Evolutionary conservation across 1,140 invertebrate species (phyloP).

Genomic region (Orchestia grillus): DNA sequence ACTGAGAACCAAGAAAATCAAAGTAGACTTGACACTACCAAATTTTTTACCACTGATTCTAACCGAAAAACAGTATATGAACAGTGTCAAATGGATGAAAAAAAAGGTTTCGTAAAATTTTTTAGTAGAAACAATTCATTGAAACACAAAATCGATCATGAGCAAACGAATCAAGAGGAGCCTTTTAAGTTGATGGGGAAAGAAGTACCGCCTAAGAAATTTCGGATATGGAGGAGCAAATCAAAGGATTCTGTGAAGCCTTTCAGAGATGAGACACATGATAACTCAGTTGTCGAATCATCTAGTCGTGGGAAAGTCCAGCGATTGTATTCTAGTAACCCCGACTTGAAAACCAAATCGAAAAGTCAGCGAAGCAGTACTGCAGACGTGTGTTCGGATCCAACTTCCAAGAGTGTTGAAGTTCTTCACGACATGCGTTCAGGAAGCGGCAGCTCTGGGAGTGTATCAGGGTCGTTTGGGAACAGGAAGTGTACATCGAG

Average conservation of each 20-base stretch:
- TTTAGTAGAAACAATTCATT: background rate
- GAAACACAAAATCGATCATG: background rate
- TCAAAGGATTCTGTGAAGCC: background rate
- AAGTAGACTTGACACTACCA: background rate
- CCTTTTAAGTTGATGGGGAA: background rate
- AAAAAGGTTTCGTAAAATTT: constrained; percentile 18
- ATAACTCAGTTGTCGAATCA: background rate
- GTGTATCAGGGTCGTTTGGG: background rate
- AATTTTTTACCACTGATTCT: background rate
- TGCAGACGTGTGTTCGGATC: background rate
- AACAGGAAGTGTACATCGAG: background rate
- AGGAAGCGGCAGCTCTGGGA: background rate
- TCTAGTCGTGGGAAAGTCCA: background rate
- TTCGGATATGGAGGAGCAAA: constrained; percentile 4
- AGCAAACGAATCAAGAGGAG: background rate
- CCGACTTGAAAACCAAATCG: background rate
- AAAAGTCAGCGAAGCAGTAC: background rate
- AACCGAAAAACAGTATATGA: background rate
- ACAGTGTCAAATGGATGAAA: background rate
- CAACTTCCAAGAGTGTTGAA: background rate
- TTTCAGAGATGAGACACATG: background rate
- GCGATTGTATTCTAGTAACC: background rate
- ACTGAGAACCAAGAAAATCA: background rate
- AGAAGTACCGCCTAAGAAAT: background rate
- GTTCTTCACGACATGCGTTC: background rate